Evolutionary conservation across 2,113 vertebrate genomes (phyloP), one percentile per base, ranked within the genome.

Genomic region (Melierax canorus): DNA sequence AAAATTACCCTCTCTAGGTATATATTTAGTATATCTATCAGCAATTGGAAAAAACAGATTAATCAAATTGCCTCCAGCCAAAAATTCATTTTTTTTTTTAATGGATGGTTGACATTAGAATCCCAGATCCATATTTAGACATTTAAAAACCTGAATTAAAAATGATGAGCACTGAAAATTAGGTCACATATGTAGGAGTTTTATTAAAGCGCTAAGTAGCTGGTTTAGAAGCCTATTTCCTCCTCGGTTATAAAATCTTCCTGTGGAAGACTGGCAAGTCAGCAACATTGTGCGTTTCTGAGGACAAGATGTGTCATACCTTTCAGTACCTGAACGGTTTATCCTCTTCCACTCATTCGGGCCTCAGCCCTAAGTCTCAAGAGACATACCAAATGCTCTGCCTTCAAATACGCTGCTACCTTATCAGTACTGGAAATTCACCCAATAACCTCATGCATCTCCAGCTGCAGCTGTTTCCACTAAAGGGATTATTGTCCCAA

Each of bases 221-320:
- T 43, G 4, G 32, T 67, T 80, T 11, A 84, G 23, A 73, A 60
- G 46, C 27, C 15, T 30, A 21, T 90, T 88, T 88, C 41, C 36
- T 73, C 39, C 64, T 53, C 3, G 1, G 15, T 55, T 71, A 69
- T 11, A 62, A 83, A 51, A 51, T 10, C 18, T 74, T 53, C 67
- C 51, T 2, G 2, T 4, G 13, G 50, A 51, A 82, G 10, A 79
- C 11, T 9, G 36, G 10, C 24, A 69, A 55, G 20, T 62, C 55
- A 1, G 3, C 5, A 41, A 7, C 23, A 69, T 4, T 1, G 1
- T 1, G 30, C 2, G 3, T 29, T 88, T 23, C 59, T 23, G 27
- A 69, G 58, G 55, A 22, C 6, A 7, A 78, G 20, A n/a, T 2
- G 4, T 10, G 16, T 15, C 6, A 0, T 9, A 39, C 19, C 11